Percentiles rank a stretch among this genome's conserved stretches.
Evolutionary conservation across 2,113 vertebrate species (phyloP).

Genomic region (Equus przewalskii): DNA sequence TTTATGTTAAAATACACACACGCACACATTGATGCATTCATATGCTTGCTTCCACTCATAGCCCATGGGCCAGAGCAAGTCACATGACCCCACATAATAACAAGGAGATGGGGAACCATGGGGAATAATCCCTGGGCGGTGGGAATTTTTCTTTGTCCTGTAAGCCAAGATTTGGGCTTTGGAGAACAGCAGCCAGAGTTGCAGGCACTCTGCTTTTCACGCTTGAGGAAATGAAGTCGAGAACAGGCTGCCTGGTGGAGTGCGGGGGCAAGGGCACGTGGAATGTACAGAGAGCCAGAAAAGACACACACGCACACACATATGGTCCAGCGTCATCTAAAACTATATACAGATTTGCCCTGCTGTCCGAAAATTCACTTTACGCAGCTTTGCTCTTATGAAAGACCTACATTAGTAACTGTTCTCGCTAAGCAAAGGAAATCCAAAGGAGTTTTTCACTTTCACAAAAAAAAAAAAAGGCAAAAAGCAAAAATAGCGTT

Average conservation of each 20-base stretch:
- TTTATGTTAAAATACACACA: not conserved
- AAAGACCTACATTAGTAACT: too few species aligned
- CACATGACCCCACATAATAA: not conserved
- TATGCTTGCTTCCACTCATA: not conserved
- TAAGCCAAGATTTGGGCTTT: not conserved
- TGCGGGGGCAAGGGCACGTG: not conserved
- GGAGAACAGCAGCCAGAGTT: not conserved
- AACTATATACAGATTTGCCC: not conserved
- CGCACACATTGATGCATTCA: not conserved
- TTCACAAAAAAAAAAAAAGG: too few species aligned
- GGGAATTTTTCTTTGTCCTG: not conserved
- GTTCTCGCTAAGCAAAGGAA: too few species aligned
- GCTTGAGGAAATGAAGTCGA: not conserved
- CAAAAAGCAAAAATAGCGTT: too few species aligned
- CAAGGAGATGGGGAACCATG: not conserved
- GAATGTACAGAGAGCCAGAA: not conserved
- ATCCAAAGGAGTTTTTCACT: too few species aligned
- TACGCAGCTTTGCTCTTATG: too few species aligned
- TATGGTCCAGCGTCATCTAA: not conserved
- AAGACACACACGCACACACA: not conserved
- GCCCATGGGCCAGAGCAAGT: not conserved
- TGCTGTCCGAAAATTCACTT: too few species aligned
- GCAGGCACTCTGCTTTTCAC: not conserved
- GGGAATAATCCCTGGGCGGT: not conserved
- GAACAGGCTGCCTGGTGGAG: not conserved